Evolutionary conservation across 2,797 vertebrate species (phyloP).

Genomic region (Amazona finschi): DNA sequence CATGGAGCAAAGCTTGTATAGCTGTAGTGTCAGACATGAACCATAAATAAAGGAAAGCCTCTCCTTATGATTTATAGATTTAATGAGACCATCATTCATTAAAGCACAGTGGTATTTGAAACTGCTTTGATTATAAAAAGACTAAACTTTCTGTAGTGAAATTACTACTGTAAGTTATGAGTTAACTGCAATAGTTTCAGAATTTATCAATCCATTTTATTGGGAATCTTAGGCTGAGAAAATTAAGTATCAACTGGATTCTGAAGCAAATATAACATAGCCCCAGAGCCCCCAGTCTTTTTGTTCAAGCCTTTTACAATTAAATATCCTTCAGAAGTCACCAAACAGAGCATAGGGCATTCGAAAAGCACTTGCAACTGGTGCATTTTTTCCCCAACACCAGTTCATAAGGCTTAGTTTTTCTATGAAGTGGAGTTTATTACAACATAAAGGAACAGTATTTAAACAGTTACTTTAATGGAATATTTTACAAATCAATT

Average conservation of each 20-base stretch:
- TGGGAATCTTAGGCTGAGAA: neutral
- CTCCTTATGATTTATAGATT: neutral
- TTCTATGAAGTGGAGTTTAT: conserved; percentile 73
- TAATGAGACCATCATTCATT: neutral
- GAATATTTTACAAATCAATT: conserved; percentile 72
- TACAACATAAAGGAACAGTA: conserved; percentile 56
- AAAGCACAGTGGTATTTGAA: neutral
- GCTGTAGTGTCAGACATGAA: neutral
- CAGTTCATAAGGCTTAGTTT: conserved; percentile 24
- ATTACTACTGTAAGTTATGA: neutral
- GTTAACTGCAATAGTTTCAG: neutral
- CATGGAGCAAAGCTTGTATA: neutral
- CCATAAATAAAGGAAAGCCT: neutral
- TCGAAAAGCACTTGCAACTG: neutral
- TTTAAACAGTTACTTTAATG: conserved; percentile 7
- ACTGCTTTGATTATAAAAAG: neutral
- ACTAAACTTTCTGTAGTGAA: neutral
- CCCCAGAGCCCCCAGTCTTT: neutral
- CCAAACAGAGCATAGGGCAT: neutral
- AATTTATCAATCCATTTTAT: neutral
- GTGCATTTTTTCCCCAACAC: neutral
- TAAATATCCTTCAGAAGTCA: neutral
- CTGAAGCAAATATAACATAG: neutral
- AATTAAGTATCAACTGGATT: neutral
- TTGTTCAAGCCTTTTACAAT: neutral